Evolutionary conservation across 2,888 invertebrate genomes (phyloP).

Genomic region (Pomacea canaliculata): DNA sequence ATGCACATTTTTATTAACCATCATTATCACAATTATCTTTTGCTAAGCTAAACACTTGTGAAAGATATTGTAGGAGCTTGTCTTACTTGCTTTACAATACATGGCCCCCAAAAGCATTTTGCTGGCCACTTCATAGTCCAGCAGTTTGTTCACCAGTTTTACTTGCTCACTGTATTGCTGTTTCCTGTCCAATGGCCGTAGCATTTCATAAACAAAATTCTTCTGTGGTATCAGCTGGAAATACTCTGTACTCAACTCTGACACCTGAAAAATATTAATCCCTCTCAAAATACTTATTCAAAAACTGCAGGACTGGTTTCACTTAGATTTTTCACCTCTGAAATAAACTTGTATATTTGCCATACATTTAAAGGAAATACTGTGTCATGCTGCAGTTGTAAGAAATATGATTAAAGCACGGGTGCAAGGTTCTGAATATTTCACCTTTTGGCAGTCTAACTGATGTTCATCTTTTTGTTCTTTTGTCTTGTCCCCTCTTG

Average conservation of each 20-base stretch:
- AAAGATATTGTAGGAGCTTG: not conserved
- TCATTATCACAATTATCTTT: not conserved
- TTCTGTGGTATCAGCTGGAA: conserved; percentile 69
- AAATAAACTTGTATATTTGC: too few species aligned
- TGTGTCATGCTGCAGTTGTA: not conserved
- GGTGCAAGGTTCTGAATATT: not conserved
- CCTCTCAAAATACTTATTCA: too few species aligned
- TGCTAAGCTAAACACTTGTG: not conserved
- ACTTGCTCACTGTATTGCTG: conserved; percentile 54
- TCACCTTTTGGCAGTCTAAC: conserved; percentile 44
- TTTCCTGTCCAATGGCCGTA: conserved; percentile 63
- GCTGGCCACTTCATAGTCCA: conserved; percentile 66
- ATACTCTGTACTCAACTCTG: conserved; percentile 69
- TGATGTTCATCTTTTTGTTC: conserved; percentile 35
- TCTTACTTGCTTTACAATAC: conserved; percentile 47
- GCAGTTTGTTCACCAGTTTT: conserved; percentile 57
- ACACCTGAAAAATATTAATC: conserved; percentile 47
- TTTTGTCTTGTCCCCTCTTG: not conserved
- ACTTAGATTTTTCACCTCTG: not conserved
- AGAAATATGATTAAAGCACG: not conserved
- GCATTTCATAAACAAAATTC: conserved; percentile 66
- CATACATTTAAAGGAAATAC: not conserved
- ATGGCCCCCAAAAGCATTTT: conserved; percentile 65
- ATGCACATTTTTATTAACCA: not conserved
- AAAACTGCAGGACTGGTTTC: not conserved